Evolutionary conservation across 2,113 vertebrate genomes (phyloP).

Genomic region (Lepus europaeus): DNA sequence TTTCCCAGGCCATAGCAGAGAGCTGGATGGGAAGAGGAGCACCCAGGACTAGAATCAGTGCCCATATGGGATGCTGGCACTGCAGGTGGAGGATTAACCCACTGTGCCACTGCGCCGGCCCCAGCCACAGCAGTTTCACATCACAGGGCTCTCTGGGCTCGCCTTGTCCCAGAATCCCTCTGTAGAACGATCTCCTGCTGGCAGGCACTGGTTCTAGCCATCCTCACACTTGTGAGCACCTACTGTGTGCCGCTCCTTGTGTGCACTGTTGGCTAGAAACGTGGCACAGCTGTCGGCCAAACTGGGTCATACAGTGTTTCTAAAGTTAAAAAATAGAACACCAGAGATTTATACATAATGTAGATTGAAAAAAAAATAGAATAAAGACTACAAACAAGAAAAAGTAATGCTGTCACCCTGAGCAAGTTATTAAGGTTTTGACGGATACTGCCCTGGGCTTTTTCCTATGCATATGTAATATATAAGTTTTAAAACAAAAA

Average conservation of each 20-base stretch:
- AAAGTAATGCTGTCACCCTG: not conserved
- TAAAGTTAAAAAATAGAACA: not conserved
- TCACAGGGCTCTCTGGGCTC: constrained; percentile 56
- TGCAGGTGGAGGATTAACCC: no score
- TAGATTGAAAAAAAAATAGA: not conserved
- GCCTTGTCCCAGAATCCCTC: not conserved
- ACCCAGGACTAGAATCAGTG: no score
- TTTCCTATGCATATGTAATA: not conserved
- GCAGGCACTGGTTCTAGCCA: not conserved
- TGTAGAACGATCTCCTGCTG: not conserved
- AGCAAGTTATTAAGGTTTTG: constrained; percentile 28
- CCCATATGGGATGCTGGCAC: no score
- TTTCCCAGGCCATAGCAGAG: no score
- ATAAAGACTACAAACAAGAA: not conserved
- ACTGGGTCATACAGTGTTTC: not conserved
- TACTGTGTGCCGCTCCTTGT: not conserved
- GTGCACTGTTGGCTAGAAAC: not conserved
- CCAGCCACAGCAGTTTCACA: not conserved
- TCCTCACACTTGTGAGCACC: not conserved
- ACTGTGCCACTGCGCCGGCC: no score
- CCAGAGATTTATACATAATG: not conserved
- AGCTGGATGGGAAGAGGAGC: no score
- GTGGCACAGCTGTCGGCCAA: not conserved
- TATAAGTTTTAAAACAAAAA: not conserved
- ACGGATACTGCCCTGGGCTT: not conserved